phyloP scores from a whole-genome alignment of 2,113 vertebrate genomes.

The Choloepus hoffmanni region DNA sequence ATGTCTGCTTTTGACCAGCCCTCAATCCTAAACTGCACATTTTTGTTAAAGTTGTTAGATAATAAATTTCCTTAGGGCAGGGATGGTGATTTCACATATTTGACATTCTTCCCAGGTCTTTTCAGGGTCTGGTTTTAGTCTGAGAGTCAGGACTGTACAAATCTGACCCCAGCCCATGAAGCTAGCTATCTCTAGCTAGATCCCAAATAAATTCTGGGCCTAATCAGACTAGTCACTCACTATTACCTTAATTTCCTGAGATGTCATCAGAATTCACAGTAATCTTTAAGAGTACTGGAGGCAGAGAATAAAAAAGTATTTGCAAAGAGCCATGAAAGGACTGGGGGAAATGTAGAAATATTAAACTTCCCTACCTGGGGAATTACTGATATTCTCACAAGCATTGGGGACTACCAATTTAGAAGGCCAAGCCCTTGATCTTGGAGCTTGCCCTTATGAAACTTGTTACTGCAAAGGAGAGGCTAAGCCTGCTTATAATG shows the following conservation, averaged over 20 bases:
- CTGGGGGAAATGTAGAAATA: no score
- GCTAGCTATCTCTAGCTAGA: not conserved
- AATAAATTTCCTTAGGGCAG: fast-evolving
- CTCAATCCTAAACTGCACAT: not conserved
- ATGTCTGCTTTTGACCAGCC: no score
- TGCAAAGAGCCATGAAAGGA: no score
- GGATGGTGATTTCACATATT: no score
- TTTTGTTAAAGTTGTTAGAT: not conserved
- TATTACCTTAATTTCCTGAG: not conserved
- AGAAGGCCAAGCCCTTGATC: no score
- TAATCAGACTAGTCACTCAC: not conserved
- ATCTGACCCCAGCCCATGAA: not conserved
- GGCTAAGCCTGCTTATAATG: no score
- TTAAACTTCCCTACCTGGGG: no score
- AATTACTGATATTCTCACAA: no score
- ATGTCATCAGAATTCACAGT: not conserved
- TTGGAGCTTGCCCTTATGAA: no score
- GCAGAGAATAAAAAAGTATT: no score
- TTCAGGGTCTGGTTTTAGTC: not conserved
- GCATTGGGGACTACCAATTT: no score
- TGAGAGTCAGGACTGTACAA: not conserved
- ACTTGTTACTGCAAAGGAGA: no score
- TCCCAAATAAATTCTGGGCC: not conserved
- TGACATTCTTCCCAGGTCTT: not conserved
- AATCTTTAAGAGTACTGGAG: not conserved